A percentile compares a stretch with the other conserved stretches of the same genome.
Conservation (phyloP, 2,797 vertebrate species). For the Neomorphus geoffroyi region DNA sequence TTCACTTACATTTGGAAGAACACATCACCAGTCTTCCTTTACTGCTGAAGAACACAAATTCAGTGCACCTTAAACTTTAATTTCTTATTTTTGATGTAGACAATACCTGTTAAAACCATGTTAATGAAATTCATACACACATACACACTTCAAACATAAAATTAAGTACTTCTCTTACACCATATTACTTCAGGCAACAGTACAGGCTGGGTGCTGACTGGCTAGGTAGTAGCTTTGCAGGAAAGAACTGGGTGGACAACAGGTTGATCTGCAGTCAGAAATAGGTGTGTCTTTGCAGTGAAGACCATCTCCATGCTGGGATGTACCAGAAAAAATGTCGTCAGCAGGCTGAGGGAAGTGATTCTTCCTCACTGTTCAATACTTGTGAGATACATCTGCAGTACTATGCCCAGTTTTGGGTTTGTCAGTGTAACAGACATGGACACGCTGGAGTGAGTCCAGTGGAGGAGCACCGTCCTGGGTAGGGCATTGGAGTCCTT, state of each 20-base stretch:
- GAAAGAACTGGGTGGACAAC: background rate
- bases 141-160: background rate
- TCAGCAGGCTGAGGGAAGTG: background rate
- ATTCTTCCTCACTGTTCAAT: background rate
- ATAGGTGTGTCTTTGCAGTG: background rate
- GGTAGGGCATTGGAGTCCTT: background rate
- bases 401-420: background rate
- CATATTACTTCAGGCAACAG: background rate
- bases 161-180: background rate
- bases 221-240: background rate
- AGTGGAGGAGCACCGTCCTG: background rate
- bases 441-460: background rate
- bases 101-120: background rate
- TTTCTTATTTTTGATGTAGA: background rate
- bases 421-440: fast-evolving
- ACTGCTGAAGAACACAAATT: background rate
- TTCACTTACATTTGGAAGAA: background rate
- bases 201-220: background rate
- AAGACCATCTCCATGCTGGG: background rate
- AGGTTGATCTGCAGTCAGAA: background rate
- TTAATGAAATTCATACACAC: background rate
- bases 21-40: background rate
- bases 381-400: background rate
- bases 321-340: background rate
- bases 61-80: background rate